Conservation (phyloP, 2,797 vertebrate species). For the Periparus ater region DNA sequence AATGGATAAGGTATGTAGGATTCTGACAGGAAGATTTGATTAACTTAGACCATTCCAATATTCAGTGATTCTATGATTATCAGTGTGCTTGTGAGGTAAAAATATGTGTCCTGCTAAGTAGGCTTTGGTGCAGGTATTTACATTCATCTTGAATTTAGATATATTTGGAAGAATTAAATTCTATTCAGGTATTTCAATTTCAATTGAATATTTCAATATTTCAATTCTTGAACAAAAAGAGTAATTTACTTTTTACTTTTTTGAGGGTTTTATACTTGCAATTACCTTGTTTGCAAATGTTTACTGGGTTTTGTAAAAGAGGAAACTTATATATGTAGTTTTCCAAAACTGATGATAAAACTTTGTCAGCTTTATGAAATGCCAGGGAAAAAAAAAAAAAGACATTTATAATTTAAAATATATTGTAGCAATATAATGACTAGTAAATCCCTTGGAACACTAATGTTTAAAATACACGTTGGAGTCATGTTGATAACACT, state of each 20-base stretch:
- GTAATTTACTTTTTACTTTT: background rate
- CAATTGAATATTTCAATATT: background rate
- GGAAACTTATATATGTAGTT: background rate
- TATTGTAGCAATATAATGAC: background rate
- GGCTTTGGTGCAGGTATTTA: background rate
- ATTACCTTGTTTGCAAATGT: background rate
- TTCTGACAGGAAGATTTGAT: background rate
- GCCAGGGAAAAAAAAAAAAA: background rate
- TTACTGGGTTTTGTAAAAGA: background rate
- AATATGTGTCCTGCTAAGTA: background rate
- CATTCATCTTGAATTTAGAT: background rate
- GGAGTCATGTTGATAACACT: background rate
- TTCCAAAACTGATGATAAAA: background rate
- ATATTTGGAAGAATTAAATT: background rate
- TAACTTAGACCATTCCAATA: background rate
- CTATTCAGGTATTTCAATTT: background rate
- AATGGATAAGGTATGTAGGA: background rate
- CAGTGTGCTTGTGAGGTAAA: background rate
- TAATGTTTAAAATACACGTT: background rate
- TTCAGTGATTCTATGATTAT: background rate
- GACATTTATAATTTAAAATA: background rate
- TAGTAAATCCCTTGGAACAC: background rate
- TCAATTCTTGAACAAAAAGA: background rate
- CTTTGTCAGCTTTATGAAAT: background rate
- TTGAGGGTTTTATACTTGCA: background rate